Evolutionary conservation across 2,888 invertebrate genomes (phyloP), one percentile per base, ranked within the genome.

Genomic region (Parochlus steinenii): DNA sequence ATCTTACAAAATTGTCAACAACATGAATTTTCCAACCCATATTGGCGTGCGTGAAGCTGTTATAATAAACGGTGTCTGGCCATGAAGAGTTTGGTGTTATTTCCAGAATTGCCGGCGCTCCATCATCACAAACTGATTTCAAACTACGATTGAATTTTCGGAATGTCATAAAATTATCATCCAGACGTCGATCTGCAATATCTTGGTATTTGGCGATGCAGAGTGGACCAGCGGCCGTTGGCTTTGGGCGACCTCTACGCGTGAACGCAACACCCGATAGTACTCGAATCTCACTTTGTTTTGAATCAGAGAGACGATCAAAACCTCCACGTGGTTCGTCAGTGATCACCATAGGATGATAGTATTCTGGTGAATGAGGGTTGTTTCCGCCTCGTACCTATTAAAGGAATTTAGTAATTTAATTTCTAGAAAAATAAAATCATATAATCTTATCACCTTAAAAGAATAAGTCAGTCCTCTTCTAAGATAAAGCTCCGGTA

Each of bases 11-110:
- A 39, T 48, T 76, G 58, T 93, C 90, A 36, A 92, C 78, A 16
- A 93, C 71, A 56, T 80, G 78, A 51, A 93, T 87, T 56, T 85
- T 85, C 67, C 87, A 90, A 41, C 93, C 93, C 87, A 93, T 92
- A 59, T 90, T 86, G 17, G 81, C 71, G 48, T 87, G 87, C 4
- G 86, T 83, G 59, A 85, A 92, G 40, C 89, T 89, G 63, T 93
- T 81, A 55, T 87, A 87, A 59, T 90, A 93, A 15, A 93, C 85
- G 18, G 72, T 62, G 56, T 92, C 89, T 0, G 93, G 92, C 80
- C 89, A 89, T 3, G 83, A 71, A 29, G 78, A 69, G 56, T 90
- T 87, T 18, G 93, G 92, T 16, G 85, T 76, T 31, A 92, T 73
- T 51, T 69, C 69, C 35, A 90, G 62, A 33, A 71, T 58, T 1